Percentiles rank a stretch among this genome's conserved stretches.
phyloP scores from a whole-genome alignment of 2,113 vertebrate genomes.

The Planiliza haematocheilus region DNA sequence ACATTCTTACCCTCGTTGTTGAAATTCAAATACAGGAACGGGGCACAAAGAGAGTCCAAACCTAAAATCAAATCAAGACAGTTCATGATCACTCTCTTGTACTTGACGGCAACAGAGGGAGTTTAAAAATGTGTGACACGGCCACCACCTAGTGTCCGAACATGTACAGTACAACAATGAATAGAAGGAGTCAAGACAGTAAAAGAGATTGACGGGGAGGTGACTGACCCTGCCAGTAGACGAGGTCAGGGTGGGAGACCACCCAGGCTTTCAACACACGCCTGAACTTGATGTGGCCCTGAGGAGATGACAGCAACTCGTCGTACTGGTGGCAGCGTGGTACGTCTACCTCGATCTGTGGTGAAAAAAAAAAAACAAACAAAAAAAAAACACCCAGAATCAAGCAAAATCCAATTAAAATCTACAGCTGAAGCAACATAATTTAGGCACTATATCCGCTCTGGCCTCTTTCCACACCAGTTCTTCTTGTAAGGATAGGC shows the following conservation, averaged over 20 bases:
- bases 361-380: slow-evolving; percentile 12
- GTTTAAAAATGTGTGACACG: slow-evolving; percentile 22
- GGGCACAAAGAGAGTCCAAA: slow-evolving; percentile 97
- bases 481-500: slow-evolving; percentile 98
- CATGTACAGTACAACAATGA: not conserved
- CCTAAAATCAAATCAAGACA: slow-evolving; percentile 78
- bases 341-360: slow-evolving; percentile 99
- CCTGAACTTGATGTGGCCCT: slow-evolving; percentile 96
- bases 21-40: slow-evolving; percentile 97
- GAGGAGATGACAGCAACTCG: slow-evolving; percentile 93
- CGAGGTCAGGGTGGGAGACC: slow-evolving; percentile 96
- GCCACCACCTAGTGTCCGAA: slow-evolving; percentile 71
- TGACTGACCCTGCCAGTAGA: slow-evolving; percentile 97
- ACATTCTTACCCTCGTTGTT: slow-evolving; percentile 92
- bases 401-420: too few relatives aligned
- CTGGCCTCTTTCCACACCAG: slow-evolving; percentile 97
- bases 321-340: slow-evolving; percentile 99
- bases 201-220: not conserved
- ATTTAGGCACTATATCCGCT: slow-evolving; percentile 84
- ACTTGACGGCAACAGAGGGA: not conserved
- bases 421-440: too few relatives aligned
- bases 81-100: not conserved
- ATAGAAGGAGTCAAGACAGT: not conserved
- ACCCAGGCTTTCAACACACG: slow-evolving; percentile 98
- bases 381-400: too few relatives aligned